These are phyloP conservation scores for Barnardius zonarius DNA, from an alignment of 2,113 vertebrate species.

Conservation along the genomic window DNA sequence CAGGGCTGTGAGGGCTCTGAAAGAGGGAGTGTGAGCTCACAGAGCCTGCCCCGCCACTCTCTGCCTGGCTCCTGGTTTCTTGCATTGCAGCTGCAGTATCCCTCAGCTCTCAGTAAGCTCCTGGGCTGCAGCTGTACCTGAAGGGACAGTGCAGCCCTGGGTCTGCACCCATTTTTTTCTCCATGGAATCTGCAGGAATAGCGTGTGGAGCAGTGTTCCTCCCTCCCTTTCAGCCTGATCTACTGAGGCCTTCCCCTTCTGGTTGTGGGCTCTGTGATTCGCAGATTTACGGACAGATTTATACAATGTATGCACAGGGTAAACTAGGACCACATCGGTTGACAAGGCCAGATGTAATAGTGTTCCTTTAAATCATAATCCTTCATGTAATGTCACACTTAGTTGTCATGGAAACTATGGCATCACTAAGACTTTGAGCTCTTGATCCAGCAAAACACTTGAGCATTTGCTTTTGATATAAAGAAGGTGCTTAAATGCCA, in stretches of 20 bases:
- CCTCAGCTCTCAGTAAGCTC: neutral
- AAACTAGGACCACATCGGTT: neutral
- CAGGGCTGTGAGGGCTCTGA: neutral
- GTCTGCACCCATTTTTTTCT: neutral
- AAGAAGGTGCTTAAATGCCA: neutral
- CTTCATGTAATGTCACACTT: conserved; percentile 7
- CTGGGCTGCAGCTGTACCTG: neutral
- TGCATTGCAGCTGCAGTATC: neutral
- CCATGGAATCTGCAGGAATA: neutral
- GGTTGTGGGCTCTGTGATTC: neutral
- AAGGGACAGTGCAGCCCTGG: neutral
- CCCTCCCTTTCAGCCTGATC: rapidly evolving
- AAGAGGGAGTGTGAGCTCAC: neutral
- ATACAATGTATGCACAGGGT: rapidly evolving
- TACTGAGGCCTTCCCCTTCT: neutral
- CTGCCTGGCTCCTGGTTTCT: neutral
- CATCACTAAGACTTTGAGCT: neutral
- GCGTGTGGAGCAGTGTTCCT: neutral
- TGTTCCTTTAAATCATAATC: conserved; percentile 44
- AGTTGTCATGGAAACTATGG: conserved; percentile 44
- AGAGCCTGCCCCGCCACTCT: neutral
- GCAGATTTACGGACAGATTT: neutral
- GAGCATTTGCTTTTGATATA: conserved; percentile 12
- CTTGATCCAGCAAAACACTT: conserved; percentile 18
- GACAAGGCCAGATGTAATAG: neutral